Base-by-base conservation (phyloP, 2,113 vertebrate genomes). In the Opisthocomus hoazin region DNA sequence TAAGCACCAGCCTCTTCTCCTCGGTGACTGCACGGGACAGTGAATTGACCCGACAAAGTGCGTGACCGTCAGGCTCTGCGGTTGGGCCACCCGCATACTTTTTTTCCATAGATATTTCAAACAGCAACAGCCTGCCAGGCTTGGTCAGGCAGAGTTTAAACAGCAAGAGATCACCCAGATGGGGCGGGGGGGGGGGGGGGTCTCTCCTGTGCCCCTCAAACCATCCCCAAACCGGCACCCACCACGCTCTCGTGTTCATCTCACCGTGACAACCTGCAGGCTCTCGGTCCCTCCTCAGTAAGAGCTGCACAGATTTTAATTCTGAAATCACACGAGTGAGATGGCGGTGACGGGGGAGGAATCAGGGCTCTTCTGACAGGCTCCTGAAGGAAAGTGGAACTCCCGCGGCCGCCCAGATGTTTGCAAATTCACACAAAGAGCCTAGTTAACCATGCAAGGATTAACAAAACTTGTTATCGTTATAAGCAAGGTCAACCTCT, bases 211-310 rank as follows among this genome's bases (percentile, higher is more conserved):
- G 51, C 88, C 48, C 18, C 34, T 15, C n/a, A n/a, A n/a, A n/a
- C 15, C 64, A 43, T 8, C 32, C 11, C 65, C 30, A 3, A 34
- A 19, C 29, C 6, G 1, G 24, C 30, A 17, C 7, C 1, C 3
- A 1, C 46, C 1, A 4, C 10, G 17, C 18, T 15, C 60, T 5
- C 0, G 57, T 1, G 27, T 3, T 39, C 61, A 17, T 4, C 37
- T n/a, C 63, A 10, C 24, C 0, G 0, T 1, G 0, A 41, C 1
- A 4, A 16, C 61, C 36, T 10, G 30, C 22, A 2, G 0, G 0
- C 14, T 29, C 32, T 4, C 1, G 0, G 18, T 5, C 60, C 54
- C 46, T 9, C 3, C 0, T 2, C 34, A 8, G 24, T 2, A 7
- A 10, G 30, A 27, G 12, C 0, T 1, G 12, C 45, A 7, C 19